Percentiles rank a stretch among this genome's conserved stretches.
Conservation (phyloP, 2,113 vertebrate species). For the Sinosuthora webbiana region DNA sequence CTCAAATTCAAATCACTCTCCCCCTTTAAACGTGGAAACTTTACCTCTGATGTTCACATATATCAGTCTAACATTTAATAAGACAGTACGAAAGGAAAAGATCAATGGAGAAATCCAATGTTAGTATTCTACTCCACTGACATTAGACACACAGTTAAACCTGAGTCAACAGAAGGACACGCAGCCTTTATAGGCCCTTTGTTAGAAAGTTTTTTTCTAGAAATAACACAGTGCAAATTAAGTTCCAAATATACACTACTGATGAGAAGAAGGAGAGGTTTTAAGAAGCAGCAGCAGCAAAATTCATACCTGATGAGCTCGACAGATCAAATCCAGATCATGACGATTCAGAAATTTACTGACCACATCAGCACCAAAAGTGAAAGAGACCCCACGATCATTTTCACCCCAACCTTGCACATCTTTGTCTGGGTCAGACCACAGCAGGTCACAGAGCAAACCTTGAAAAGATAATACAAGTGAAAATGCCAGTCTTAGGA, state of each 20-base stretch:
- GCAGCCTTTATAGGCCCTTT: background rate
- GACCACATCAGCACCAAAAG: constrained; percentile 97
- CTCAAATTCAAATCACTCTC: background rate
- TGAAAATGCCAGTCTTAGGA: background rate
- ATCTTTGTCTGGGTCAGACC: constrained; percentile 98
- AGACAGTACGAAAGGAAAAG: background rate
- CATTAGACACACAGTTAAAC: background rate
- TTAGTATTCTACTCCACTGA: background rate
- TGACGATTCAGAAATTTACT: constrained; percentile 99
- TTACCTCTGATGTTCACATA: background rate
- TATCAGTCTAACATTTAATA: background rate
- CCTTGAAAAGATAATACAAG: constrained; percentile 72
- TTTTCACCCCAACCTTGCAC: constrained; percentile 99
- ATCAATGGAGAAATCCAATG: background rate
- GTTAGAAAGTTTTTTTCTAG: background rate
- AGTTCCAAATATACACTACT: background rate
- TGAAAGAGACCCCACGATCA: constrained; percentile 97
- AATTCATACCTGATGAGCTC: constrained; percentile 92
- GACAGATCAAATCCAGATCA: constrained; percentile 98
- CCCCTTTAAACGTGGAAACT: background rate
- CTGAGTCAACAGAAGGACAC: background rate
- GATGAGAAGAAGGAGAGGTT: background rate
- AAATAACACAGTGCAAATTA: background rate
- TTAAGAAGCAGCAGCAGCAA: background rate
- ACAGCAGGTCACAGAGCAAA: constrained; percentile 94